Base-by-base conservation (phyloP, 2,888 invertebrate genomes). In the Latheticus oryzae region DNA sequence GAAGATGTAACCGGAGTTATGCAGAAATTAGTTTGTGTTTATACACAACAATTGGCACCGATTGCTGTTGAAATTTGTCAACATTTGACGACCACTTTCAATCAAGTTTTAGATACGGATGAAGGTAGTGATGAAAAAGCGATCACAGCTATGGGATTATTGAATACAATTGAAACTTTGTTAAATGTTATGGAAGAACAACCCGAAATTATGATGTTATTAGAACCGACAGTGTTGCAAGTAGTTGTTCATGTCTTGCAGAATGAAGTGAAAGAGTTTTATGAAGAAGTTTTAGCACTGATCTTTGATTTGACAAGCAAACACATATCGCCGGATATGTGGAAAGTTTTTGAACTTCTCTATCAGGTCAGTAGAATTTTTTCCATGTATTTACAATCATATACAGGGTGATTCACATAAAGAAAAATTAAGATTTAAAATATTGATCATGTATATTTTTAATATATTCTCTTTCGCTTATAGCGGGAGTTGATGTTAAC, bases 1-100 rank as follows among this genome's bases (percentile, higher is more conserved):
- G 99, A 99, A 76, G 98, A 98, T 78, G 84, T 99, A 61, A 96
- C 97, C 0, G 91, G 89, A 71, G 97, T 97, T 0, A 88, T 99
- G 83, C 98, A 99, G 76, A 95, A 93, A 77, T 85, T 95, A 65
- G 95, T 97, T 8, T 94, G 92, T 72, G 86, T 91, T 21, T 98
- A 92, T 75, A 89, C 91, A 0, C 89, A 92, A 64, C 93, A 96
- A 74, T 80, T 98, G 59, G 85, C 90, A 73, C 93, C 96, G 0
- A 92, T 99, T 73, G 96, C 97, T 5, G 92, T 92, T 28, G 93
- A 97, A 75, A 96, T 99, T 73, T 96, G 94, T 63, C 91, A 93
- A 68, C 96, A 98, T 78, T 84, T 99, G 75, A 90, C 91, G 2
- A 84, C 87, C 0, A 93, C 93, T 2, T 93, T 93, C 73, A 90